Evolutionary conservation across 92 coral and sea anemone species (phyloP), one percentile per base, ranked within the genome.

Genomic region (Bergia puertoricense): DNA sequence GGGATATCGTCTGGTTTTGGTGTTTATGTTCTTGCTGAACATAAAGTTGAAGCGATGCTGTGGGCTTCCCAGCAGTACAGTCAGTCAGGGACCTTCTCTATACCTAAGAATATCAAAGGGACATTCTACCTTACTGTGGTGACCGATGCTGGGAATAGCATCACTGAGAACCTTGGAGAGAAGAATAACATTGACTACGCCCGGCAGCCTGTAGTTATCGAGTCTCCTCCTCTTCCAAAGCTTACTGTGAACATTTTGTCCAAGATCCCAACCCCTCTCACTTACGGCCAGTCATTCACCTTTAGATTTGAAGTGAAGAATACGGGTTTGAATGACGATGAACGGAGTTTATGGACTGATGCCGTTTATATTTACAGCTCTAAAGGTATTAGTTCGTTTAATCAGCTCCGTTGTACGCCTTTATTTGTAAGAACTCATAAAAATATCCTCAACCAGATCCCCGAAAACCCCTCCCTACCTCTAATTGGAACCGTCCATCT

Each of bases 281-380:
- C 93, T 0, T 88, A 79, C 42, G 94, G 89, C 2, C 85, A 88
- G 51, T 85, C 91, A 43, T 88, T 92, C 51, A 30, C 90, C 23
- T 74, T 93, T 10, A 39, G 65, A 37, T 93, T 82, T 76, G 86
- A 91, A 43, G 93, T 93, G 38, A 23, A 50, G 79, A 93, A 93
- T 54, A 68, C 48, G 62, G 96, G 94, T 0, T 66, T 66, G 74
- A 92, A 80, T 36, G 72, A 88, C 67, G 91, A 91, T 1, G 75
- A 39, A 40, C 72, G 88, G 46, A 88, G 92, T 5, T 90, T 92
- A 39, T 93, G 96, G 96, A 88, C 90, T 10, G 96, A 93, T 88
- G 94, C 79, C 0, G 91, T 93, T 85, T 93, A 88, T 43, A 72
- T 73, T 16, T 90, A 92, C 75, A 67, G 45, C 76, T 87, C 76